These are phyloP conservation scores for Anoura caudifer DNA, from an alignment of 2,113 vertebrate species.

Conservation along the genomic window DNA sequence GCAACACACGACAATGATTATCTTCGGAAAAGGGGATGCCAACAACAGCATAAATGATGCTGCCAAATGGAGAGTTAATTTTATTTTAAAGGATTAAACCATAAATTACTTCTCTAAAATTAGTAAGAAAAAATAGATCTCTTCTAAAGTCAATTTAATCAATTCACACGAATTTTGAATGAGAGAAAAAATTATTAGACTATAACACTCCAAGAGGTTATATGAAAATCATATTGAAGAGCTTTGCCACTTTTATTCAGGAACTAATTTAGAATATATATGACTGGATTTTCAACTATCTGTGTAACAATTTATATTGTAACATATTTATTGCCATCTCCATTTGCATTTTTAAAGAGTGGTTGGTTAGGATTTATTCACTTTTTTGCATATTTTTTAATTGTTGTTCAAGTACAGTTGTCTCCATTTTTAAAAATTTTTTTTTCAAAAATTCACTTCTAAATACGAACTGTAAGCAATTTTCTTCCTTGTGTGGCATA, in stretches of 20 bases:
- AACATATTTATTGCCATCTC: neutral
- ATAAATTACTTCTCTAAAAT: constrained; percentile 69
- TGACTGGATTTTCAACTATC: constrained; percentile 29
- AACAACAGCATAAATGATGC: constrained; percentile 41
- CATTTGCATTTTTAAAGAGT: neutral
- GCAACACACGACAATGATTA: constrained; percentile 67
- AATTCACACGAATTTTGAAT: constrained; percentile 60
- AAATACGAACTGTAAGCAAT: neutral
- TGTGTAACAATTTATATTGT: constrained; percentile 6
- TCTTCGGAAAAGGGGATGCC: constrained; percentile 62
- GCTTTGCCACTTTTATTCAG: neutral
- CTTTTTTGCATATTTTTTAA: neutral
- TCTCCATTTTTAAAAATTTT: neutral
- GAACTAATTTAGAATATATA: constrained; percentile 50
- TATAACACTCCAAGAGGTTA: constrained; percentile 54
- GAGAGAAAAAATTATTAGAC: constrained; percentile 66
- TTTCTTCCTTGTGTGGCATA: neutral
- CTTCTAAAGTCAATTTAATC: constrained; percentile 62
- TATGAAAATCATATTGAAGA: constrained; percentile 47
- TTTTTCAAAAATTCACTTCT: neutral
- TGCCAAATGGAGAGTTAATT: constrained; percentile 57
- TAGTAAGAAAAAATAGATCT: constrained; percentile 46
- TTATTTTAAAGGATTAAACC: constrained; percentile 65
- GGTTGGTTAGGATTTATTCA: neutral
- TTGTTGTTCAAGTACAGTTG: too few species aligned